Conservation (phyloP, 2,113 vertebrate species). For the Paradisaea rubra region DNA sequence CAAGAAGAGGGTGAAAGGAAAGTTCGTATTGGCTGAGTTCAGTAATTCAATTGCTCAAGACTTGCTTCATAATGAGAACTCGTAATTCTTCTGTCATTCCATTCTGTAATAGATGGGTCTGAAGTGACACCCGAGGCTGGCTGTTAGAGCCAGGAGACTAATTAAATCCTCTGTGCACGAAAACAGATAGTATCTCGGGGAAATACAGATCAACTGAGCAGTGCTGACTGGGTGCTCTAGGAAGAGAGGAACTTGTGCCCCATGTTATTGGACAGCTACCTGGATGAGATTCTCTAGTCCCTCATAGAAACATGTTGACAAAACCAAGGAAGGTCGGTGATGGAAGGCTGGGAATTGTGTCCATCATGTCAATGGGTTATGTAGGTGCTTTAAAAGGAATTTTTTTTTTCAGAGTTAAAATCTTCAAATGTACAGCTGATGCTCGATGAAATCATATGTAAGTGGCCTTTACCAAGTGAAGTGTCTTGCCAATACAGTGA, state of each 20-base stretch:
- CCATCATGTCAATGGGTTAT: not conserved
- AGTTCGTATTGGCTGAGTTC: not conserved
- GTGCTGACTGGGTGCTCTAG: not conserved
- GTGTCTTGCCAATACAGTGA: not conserved
- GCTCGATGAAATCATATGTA: not conserved
- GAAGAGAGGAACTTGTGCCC: not conserved
- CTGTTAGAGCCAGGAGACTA: conserved; percentile 28
- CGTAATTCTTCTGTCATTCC: conserved; percentile 35
- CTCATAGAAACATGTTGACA: not conserved
- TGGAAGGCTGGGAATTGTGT: not conserved
- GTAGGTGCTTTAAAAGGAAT: not conserved
- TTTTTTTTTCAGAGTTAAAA: not conserved
- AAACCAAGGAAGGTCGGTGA: not conserved
- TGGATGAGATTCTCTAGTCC: not conserved
- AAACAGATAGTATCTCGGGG: not conserved
- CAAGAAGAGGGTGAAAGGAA: not conserved
- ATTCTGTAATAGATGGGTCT: not conserved
- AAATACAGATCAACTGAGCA: not conserved
- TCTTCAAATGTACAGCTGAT: not conserved
- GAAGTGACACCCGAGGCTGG: conserved; percentile 24
- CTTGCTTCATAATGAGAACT: conserved; percentile 4
- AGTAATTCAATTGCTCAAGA: conserved; percentile 4
- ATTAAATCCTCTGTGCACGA: conserved; percentile 11
- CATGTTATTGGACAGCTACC: not conserved
- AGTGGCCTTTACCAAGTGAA: not conserved